These are phyloP conservation scores for Elymnias hypermnestra DNA, from an alignment of 1,140 invertebrate species.

Conservation along the genomic window DNA sequence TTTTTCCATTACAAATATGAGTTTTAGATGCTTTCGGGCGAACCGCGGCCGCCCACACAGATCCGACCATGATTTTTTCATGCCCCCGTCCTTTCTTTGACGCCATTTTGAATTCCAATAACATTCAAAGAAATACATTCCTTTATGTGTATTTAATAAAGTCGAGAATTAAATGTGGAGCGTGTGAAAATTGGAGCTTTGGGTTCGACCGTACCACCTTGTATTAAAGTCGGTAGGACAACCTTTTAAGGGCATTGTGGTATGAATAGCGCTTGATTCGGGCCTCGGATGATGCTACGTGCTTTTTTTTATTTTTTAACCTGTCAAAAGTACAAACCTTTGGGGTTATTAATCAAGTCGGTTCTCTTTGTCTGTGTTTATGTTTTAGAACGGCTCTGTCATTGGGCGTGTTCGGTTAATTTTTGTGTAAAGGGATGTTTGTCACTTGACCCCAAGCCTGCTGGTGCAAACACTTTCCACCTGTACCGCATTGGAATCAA, in stretches of 20 bases:
- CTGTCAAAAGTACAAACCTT: conserved; percentile 37
- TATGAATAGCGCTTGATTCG: conserved; percentile 51
- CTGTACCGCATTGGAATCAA: too few species aligned
- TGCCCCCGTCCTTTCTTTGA: conserved; percentile 24
- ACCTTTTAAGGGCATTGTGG: conserved; percentile 41
- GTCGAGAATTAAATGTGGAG: conserved; percentile 22
- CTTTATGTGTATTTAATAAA: conserved; percentile 24
- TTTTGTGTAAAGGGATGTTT: conserved; percentile 14
- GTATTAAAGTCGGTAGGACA: conserved; percentile 38
- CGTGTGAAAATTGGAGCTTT: conserved; percentile 11
- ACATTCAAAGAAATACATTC: conserved; percentile 35
- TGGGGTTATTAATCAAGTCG: conserved; percentile 53
- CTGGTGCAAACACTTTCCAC: too few species aligned
- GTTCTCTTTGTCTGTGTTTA: conserved; percentile 27
- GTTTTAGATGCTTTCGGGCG: conserved; percentile 20
- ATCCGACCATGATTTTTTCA: conserved; percentile 43
- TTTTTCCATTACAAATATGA: conserved; percentile 21
- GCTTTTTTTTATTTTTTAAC: conserved; percentile 43
- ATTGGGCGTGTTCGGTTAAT: conserved; percentile 21
- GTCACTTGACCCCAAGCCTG: too few species aligned
- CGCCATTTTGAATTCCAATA: conserved; percentile 49
- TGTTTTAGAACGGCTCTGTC: conserved; percentile 24
- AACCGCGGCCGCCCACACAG: conserved; percentile 39
- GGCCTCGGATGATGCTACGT: conserved; percentile 43
- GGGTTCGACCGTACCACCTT: conserved; percentile 33